phyloP scores from a whole-genome alignment of 2,113 vertebrate genomes.

The Pedionomus torquatus region DNA sequence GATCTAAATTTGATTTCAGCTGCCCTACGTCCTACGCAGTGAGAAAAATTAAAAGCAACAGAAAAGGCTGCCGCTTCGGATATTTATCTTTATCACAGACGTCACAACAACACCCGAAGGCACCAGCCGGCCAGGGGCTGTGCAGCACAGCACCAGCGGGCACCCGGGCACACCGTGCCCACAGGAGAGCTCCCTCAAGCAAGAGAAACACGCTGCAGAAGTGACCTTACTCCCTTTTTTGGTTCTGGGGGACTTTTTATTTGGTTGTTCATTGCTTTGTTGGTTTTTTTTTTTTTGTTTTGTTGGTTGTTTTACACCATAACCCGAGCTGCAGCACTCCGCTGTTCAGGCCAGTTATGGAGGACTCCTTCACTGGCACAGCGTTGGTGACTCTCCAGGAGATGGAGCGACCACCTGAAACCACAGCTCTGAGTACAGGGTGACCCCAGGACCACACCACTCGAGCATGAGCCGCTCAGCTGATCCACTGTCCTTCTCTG shows the following conservation, averaged over 20 bases:
- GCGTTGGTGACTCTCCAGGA: not conserved
- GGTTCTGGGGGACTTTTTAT: no score
- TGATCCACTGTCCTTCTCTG: not conserved
- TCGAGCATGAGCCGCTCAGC: not conserved
- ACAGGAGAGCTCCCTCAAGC: not conserved
- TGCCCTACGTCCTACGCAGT: not conserved
- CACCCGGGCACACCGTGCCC: rapidly evolving
- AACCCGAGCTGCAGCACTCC: not conserved
- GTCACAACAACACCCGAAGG: not conserved
- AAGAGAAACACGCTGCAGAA: not conserved
- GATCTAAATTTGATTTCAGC: not conserved
- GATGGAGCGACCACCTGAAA: not conserved
- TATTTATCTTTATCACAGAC: not conserved
- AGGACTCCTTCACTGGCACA: no score
- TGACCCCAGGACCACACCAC: not conserved
- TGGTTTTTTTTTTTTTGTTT: not conserved
- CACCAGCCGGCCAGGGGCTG: rapidly evolving
- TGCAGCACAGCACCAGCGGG: rapidly evolving
- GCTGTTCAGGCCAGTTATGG: rapidly evolving
- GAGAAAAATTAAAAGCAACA: not conserved
- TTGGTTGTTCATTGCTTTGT: not conserved
- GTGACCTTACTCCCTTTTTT: no score
- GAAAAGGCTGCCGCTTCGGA: not conserved
- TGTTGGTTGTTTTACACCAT: not conserved
- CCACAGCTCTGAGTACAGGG: not conserved